Evolutionary conservation across 2,113 vertebrate genomes (phyloP).

Genomic region (Acanthochromis polyacanthus): DNA sequence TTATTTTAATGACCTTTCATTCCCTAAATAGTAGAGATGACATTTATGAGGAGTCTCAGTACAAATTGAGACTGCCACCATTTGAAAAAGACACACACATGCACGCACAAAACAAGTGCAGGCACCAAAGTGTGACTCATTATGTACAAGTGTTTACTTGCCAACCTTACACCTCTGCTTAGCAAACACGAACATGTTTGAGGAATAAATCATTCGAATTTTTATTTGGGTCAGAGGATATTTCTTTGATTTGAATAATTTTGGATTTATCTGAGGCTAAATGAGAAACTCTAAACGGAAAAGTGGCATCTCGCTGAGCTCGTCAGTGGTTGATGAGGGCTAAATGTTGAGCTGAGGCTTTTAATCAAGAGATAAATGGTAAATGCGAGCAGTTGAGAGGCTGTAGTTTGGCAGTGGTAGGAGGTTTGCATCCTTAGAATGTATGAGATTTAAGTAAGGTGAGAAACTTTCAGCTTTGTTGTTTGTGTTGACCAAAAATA

Average conservation of each 20-base stretch:
- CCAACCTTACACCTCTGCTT: constrained; percentile 55
- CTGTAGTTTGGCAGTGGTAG: background rate
- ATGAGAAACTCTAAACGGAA: background rate
- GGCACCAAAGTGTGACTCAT: constrained; percentile 68
- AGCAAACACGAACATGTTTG: constrained; percentile 36
- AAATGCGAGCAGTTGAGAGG: background rate
- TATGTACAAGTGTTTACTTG: constrained; percentile 58
- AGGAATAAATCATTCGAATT: constrained; percentile 29
- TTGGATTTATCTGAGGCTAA: constrained; percentile 13
- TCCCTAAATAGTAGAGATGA: constrained; percentile 29
- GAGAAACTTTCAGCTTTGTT: background rate
- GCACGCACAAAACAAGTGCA: constrained; percentile 31
- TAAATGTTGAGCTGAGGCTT: background rate
- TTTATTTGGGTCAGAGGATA: constrained; percentile 5
- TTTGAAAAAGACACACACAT: constrained; percentile 18
- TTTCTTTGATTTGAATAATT: constrained; percentile 5
- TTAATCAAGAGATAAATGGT: background rate
- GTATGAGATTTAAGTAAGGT: constrained; percentile 3
- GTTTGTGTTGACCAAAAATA: background rate
- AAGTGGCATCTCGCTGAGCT: constrained; percentile 5
- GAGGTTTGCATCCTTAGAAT: background rate
- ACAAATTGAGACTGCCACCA: constrained; percentile 47
- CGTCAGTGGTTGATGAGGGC: background rate
- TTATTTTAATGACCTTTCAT: constrained; percentile 30
- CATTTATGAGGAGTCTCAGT: constrained; percentile 43